Percentiles rank a stretch among this genome's conserved stretches.
phyloP scores from a whole-genome alignment of 2,888 invertebrate species.

The Blastobasis adustella region DNA sequence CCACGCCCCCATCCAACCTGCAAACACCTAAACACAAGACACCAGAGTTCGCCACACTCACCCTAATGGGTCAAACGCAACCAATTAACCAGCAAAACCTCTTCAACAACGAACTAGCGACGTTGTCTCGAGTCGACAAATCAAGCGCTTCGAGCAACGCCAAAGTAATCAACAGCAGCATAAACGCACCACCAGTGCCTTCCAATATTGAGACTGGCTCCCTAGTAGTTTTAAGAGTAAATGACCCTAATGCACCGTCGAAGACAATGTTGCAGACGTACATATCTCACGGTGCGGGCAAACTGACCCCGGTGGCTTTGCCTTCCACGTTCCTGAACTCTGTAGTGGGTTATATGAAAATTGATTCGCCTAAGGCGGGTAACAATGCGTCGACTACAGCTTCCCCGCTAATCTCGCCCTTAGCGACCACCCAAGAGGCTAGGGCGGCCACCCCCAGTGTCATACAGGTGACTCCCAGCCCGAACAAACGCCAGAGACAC shows the following conservation, averaged over 20 bases:
- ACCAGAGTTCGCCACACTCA: conserved; percentile 17
- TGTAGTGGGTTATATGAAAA: conserved; percentile 58
- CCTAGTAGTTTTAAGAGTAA: conserved; percentile 55
- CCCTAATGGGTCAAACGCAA: conserved; percentile 13
- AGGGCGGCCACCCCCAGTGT: conserved; percentile 31
- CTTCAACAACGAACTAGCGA: conserved; percentile 13
- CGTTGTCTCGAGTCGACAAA: conserved; percentile 17
- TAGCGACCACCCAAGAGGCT: conserved; percentile 44
- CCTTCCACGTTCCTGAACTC: conserved; percentile 49
- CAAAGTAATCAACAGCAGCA: conserved; percentile 5
- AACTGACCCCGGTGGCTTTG: conserved; percentile 49
- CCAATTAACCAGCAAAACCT: conserved; percentile 6
- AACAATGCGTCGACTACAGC: conserved; percentile 45
- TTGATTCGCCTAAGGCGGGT: conserved; percentile 32
- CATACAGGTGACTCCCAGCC: conserved; percentile 35
- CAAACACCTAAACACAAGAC: not conserved
- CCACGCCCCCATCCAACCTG: not conserved
- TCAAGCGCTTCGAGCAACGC: not conserved
- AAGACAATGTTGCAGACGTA: conserved; percentile 66
- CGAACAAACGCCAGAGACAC: conserved; percentile 41
- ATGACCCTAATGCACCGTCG: conserved; percentile 53
- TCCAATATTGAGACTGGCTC: conserved; percentile 56
- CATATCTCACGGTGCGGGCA: conserved; percentile 46
- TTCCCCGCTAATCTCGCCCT: conserved; percentile 53
- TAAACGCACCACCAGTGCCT: conserved; percentile 30